These are phyloP conservation scores for Magallana gigas DNA, from an alignment of 1,140 invertebrate genomes.

Conservation along the genomic window DNA sequence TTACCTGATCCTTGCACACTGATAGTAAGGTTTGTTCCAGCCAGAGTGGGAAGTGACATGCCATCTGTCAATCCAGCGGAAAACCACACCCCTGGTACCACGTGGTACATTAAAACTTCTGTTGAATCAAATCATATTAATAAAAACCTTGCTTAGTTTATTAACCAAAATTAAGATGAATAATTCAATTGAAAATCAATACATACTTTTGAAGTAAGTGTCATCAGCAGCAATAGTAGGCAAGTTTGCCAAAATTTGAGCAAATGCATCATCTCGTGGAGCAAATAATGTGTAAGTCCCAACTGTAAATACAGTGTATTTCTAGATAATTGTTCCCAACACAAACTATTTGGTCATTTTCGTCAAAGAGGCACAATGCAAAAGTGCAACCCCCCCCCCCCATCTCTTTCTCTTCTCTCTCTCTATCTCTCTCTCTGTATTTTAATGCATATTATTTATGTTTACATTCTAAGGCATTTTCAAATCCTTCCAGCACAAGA, in stretches of 20 bases:
- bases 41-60: slow-evolving; percentile 62
- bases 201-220: slow-evolving; percentile 44
- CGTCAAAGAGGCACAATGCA: not conserved
- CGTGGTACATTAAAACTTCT: slow-evolving; percentile 77
- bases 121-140: not conserved
- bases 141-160: not conserved
- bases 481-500: slow-evolving; percentile 40
- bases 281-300: slow-evolving; percentile 90
- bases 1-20: slow-evolving; percentile 50
- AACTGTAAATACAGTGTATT: slow-evolving; percentile 53
- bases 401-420: too few species aligned
- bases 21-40: slow-evolving; percentile 53
- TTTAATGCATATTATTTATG: too few species aligned
- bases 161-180: not conserved
- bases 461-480: slow-evolving; percentile 54
- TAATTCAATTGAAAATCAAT: not conserved
- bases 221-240: slow-evolving; percentile 24
- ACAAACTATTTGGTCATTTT: too few species aligned
- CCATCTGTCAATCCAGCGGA: slow-evolving; percentile 64
- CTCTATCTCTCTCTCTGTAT: too few species aligned
- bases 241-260: slow-evolving; percentile 59
- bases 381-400: not conserved
- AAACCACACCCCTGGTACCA: slow-evolving; percentile 68
- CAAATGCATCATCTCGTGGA: slow-evolving; percentile 89
- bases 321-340: not conserved